Evolutionary conservation across 2,113 vertebrate genomes (phyloP), one percentile per base, ranked within the genome.

Genomic region (Psammodynastes pulverulentus): DNA sequence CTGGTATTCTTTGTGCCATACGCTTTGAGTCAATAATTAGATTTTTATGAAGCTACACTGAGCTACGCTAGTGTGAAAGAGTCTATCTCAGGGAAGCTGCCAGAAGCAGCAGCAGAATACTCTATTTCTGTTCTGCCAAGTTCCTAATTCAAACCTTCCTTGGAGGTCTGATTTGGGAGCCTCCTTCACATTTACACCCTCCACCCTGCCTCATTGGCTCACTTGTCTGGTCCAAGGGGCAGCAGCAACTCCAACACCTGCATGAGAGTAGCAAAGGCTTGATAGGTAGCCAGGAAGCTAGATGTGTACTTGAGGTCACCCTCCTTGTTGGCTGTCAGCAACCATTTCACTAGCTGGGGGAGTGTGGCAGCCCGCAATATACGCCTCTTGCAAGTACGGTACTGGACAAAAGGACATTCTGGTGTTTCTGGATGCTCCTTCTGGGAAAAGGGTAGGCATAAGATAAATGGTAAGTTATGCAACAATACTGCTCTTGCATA

Each of bases 201-300:
- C 2, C 0, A 23, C n/a, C n/a, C 93, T 91, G 91, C 84, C 94
- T 94, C 92, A 0, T 54, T 49, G 5, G 90, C 95, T 72, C 54
- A 94, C 23, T 95, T 96, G 1, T 95, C 92, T 0, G 94, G 96
- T 3, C 92, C 92, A 1, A 94, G 94, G 0, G 95, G 96, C 48
- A 99, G 97, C 91, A 99, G 97, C 94, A 98, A 94, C 91, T 98
- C 96, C 84, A 98, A 96, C 53, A 99, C 97, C 3, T 94, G 92
- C 1, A 93, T 92, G 43, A 97, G 96, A 87, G 96, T 94, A 87
- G 97, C 97, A 62, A 98, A 99, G 45, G 98, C 97, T 48, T 96
- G 97, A 95, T 98, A 98, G 0, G 98, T 98, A 93, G 98, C 98
- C 89, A 99, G 97, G 93, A 99, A 98, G 94, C 98, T 98, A 26